Conservation (phyloP, 2,113 vertebrate genomes). For the Notechis scutatus region DNA sequence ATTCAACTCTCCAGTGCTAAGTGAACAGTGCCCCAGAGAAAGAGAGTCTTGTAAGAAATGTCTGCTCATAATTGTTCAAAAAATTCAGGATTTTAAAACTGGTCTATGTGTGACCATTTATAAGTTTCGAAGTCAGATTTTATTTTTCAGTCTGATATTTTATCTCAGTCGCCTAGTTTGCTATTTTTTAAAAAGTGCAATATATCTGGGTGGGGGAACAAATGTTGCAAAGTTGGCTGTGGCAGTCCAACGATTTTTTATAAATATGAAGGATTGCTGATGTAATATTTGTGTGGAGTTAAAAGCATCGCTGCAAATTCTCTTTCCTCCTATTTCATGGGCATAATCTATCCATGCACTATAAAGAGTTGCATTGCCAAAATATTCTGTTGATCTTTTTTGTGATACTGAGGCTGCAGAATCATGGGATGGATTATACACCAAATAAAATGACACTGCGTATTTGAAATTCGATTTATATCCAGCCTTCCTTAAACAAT, state of each 20-base stretch:
- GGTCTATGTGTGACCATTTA: background rate
- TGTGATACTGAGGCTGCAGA: background rate
- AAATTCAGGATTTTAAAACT: background rate
- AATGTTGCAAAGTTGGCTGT: background rate
- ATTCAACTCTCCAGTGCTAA: background rate
- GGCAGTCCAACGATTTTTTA: background rate
- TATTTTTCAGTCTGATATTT: background rate
- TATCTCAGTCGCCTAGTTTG: background rate
- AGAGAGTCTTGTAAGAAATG: background rate
- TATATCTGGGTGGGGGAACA: background rate
- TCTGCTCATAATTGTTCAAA: background rate
- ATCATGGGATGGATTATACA: background rate
- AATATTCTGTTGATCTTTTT: background rate
- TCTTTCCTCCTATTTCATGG: background rate
- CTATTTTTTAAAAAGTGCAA: background rate
- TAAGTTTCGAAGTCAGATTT: background rate
- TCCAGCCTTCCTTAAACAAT: background rate
- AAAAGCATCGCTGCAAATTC: background rate
- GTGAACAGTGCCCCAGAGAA: background rate
- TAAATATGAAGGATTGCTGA: background rate
- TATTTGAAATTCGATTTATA: background rate
- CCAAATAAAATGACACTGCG: background rate
- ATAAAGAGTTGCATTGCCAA: background rate
- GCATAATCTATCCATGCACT: background rate
- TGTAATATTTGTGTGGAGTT: background rate